Evolutionary conservation across 1,140 invertebrate species (phyloP).

Genomic region (Drosophila rhopaloa): DNA sequence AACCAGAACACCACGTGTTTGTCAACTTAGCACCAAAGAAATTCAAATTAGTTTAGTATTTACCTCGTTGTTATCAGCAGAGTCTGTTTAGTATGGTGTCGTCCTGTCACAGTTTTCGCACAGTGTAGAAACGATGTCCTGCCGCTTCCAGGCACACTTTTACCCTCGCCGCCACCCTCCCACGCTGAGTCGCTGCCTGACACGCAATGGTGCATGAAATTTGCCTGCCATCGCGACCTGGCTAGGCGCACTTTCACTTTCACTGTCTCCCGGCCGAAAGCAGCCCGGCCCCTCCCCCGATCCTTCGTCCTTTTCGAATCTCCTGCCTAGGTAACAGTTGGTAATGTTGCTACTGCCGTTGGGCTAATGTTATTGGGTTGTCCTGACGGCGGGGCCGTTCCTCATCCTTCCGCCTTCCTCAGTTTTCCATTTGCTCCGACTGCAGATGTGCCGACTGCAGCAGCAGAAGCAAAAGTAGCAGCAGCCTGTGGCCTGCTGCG

Average conservation of each 20-base stretch:
- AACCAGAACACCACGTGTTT: no score
- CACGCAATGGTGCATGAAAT: constrained; percentile 76
- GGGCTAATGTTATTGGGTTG: constrained; percentile 73
- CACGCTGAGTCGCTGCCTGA: constrained; percentile 22
- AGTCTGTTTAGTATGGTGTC: not conserved
- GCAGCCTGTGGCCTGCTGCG: constrained; percentile 37
- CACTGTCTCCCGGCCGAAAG: constrained; percentile 17
- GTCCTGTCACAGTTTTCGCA: not conserved
- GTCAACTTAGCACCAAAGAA: no score
- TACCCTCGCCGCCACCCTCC: constrained; percentile 2
- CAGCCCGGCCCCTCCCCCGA: constrained; percentile 14
- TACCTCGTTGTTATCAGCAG: not conserved
- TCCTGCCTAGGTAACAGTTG: constrained; percentile 53
- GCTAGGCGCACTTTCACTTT: constrained; percentile 75
- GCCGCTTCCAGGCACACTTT: constrained; percentile 69
- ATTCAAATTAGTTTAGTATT: not conserved
- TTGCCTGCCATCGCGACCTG: constrained; percentile 50
- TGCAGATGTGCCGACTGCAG: constrained; percentile 74
- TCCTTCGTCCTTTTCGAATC: constrained; percentile 11
- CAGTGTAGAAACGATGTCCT: constrained; percentile 49
- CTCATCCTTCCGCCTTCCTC: constrained; percentile 57
- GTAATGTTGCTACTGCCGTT: constrained; percentile 28
- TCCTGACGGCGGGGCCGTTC: constrained; percentile 46
- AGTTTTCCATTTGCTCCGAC: constrained; percentile 31
- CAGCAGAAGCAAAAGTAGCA: constrained; percentile 4